phyloP scores from a whole-genome alignment of 2,888 invertebrate species.

The Oscheius sp. region DNA sequence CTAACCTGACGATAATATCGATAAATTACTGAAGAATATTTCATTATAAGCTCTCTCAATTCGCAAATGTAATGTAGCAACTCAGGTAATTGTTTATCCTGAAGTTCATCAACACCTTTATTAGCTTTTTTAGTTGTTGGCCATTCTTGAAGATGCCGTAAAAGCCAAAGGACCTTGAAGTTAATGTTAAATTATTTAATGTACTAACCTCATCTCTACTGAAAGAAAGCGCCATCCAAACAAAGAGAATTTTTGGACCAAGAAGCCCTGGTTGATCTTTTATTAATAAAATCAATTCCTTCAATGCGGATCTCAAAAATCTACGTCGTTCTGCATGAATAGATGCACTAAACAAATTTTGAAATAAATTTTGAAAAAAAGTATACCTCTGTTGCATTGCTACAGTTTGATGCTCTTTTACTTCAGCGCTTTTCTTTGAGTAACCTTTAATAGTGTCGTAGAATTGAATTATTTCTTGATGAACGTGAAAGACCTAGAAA shows the following conservation, averaged over 20 bases:
- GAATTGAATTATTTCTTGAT: constrained; percentile 88
- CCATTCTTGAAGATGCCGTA: constrained; percentile 94
- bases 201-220: constrained; percentile 88
- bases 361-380: not conserved
- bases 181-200: not conserved
- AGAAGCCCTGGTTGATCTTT: constrained; percentile 96
- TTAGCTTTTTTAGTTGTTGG: constrained; percentile 80
- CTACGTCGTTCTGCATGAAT: constrained; percentile 90
- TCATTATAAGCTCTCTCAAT: constrained; percentile 82
- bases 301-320: constrained; percentile 91
- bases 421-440: constrained; percentile 87
- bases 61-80: constrained; percentile 98
- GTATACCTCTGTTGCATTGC: constrained; percentile 88
- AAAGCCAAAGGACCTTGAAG: constrained; percentile 79
- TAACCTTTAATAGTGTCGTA: constrained; percentile 84
- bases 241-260: constrained; percentile 90
- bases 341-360: constrained; percentile 21
- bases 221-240: constrained; percentile 93
- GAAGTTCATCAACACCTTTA: constrained; percentile 43
- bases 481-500: constrained; percentile 80
- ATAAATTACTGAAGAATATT: constrained; percentile 95
- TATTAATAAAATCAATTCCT: constrained; percentile 91
- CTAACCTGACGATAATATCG: constrained; percentile 72
- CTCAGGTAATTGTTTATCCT: constrained; percentile 86
- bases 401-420: constrained; percentile 91